phyloP scores from a whole-genome alignment of 2,113 vertebrate species.

The Sphaerodactylus townsendi region DNA sequence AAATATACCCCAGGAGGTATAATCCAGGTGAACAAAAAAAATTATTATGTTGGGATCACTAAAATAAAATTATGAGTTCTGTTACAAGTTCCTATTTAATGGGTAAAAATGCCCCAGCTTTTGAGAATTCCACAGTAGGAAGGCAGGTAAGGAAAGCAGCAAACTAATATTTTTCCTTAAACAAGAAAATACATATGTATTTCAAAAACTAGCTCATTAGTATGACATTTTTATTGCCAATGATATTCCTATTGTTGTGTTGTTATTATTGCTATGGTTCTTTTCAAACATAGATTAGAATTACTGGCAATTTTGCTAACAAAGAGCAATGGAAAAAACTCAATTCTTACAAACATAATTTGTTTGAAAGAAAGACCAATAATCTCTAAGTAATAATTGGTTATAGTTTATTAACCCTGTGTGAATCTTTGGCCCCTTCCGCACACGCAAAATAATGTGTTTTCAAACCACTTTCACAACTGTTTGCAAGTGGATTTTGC shows the following conservation, averaged over 20 bases:
- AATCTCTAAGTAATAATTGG: background rate
- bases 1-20: background rate
- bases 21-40: background rate
- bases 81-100: background rate
- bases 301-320: background rate
- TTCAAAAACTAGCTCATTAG: conserved; percentile 18
- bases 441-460: too few relatives aligned
- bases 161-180: conserved; percentile 28
- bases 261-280: background rate
- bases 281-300: background rate
- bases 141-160: background rate
- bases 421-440: too few relatives aligned
- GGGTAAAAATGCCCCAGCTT: background rate
- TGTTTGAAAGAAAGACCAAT: background rate
- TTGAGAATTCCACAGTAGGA: background rate
- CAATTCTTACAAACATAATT: background rate
- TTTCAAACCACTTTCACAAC: too few relatives aligned
- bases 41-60: background rate
- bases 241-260: background rate
- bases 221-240: background rate
- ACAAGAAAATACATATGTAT: background rate
- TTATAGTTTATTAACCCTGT: background rate
- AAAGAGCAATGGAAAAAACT: background rate
- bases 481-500: too few relatives aligned
- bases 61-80: background rate